Evolutionary conservation across 2,797 vertebrate genomes (phyloP).

Genomic region (Trematomus bernacchii): DNA sequence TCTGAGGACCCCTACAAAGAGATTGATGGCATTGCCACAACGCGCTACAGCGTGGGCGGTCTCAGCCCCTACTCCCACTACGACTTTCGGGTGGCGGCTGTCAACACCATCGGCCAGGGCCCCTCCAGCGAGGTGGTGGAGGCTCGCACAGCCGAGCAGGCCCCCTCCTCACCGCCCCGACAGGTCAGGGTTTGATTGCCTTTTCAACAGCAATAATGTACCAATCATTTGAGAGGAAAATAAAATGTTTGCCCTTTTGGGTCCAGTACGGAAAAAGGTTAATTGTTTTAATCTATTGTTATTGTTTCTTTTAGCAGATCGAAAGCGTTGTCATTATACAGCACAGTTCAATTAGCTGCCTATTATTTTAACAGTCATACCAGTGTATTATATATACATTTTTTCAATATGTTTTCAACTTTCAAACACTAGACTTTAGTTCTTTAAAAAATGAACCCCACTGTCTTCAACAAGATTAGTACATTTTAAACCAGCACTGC

Average conservation of each 20-base stretch:
- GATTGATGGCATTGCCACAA: slow-evolving; percentile 98
- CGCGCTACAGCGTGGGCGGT: slow-evolving; percentile 98
- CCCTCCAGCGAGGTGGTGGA: slow-evolving; percentile 94
- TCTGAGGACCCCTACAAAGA: slow-evolving; percentile 96
- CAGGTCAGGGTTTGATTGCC: slow-evolving; percentile 83
- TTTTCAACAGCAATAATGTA: not conserved
- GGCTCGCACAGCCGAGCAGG: slow-evolving; percentile 96
- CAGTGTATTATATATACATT: not conserved
- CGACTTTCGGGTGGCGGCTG: slow-evolving; percentile 95
- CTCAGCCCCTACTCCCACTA: slow-evolving; percentile 98
- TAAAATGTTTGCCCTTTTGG: not conserved
- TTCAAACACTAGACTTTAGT: not conserved
- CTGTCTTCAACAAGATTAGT: not conserved
- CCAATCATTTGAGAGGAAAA: not conserved
- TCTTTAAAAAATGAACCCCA: not conserved
- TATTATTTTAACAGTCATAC: slow-evolving; percentile 1
- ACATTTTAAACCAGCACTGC: accelerated
- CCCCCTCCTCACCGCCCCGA: slow-evolving; percentile 95
- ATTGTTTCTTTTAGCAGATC: not conserved
- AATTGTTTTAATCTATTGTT: not conserved
- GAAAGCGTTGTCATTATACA: not conserved
- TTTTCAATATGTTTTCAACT: not conserved
- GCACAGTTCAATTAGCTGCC: not conserved
- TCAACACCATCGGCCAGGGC: slow-evolving; percentile 97
- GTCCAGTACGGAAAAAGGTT: not conserved